These are phyloP conservation scores for Carassius carassius DNA, from an alignment of 2,113 vertebrate genomes.

Conservation along the genomic window DNA sequence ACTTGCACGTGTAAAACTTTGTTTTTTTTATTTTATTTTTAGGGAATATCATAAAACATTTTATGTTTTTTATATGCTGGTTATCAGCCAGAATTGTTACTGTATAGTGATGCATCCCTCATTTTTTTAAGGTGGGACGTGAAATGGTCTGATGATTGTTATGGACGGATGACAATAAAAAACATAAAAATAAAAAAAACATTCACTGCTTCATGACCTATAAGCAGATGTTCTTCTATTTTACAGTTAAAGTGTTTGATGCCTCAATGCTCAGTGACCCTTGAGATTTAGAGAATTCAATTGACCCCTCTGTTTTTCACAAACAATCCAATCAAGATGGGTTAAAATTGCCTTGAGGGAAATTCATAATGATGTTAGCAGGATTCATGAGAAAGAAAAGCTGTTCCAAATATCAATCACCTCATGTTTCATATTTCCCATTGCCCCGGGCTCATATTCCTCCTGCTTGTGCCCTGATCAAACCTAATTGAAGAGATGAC, in stretches of 20 bases:
- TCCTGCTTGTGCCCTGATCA: conserved; percentile 37
- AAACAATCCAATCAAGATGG: conserved; percentile 39
- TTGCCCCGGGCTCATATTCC: conserved; percentile 27
- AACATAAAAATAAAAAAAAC: neutral
- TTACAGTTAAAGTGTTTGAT: neutral
- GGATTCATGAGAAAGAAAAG: conserved; percentile 40
- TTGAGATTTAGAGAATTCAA: conserved; percentile 36
- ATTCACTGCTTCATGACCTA: neutral
- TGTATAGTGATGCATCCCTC: neutral
- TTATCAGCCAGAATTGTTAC: neutral
- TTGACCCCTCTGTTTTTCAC: conserved; percentile 36
- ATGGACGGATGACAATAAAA: neutral
- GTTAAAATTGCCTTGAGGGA: conserved; percentile 42
- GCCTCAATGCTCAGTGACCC: conserved; percentile 8
- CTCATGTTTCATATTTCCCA: conserved; percentile 33
- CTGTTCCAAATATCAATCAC: conserved; percentile 35
- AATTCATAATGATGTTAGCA: conserved; percentile 32
- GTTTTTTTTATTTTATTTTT: neutral
- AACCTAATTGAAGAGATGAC: conserved; percentile 38
- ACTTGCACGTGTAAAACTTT: neutral
- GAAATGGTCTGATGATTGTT: neutral
- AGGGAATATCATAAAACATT: neutral
- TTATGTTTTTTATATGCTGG: neutral
- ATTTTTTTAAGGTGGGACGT: neutral
- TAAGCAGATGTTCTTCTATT: neutral